Evolutionary conservation across 2,113 vertebrate genomes (phyloP).

Genomic region (Urocynchramus pylzowi): DNA sequence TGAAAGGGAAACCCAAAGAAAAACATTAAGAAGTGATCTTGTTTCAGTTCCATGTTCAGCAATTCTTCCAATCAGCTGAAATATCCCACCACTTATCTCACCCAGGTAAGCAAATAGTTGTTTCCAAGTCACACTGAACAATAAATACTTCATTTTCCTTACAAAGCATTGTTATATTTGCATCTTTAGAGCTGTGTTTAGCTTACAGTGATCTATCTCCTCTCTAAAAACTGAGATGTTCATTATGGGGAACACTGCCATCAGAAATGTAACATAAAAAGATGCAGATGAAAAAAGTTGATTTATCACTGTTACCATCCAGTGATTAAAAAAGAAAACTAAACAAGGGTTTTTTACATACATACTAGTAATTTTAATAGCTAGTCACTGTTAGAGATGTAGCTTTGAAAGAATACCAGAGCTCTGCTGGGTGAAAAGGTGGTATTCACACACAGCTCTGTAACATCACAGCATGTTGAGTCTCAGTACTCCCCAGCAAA

Average conservation of each 20-base stretch:
- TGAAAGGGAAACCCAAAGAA: conserved; percentile 40
- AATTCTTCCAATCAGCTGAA: not conserved
- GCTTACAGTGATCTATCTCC: not conserved
- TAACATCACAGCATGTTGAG: not conserved
- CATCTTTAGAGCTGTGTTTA: not conserved
- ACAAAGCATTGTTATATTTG: not conserved
- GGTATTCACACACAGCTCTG: not conserved
- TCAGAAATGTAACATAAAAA: not conserved
- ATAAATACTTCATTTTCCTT: not conserved
- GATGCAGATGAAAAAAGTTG: not conserved
- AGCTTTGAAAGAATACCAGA: not conserved
- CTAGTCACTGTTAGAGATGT: not conserved
- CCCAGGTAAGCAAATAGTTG: not conserved
- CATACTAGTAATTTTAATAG: not conserved
- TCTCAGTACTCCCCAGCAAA: not conserved
- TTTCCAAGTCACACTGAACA: not conserved
- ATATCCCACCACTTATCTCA: not conserved
- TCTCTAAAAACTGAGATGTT: not conserved
- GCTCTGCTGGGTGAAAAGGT: not conserved
- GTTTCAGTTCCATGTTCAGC: not conserved
- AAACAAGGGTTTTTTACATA: not conserved
- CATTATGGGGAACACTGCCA: not conserved
- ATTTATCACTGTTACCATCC: not conserved
- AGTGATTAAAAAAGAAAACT: not conserved
- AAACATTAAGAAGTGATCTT: not conserved